Evolutionary conservation across 2,113 vertebrate species (phyloP).

Genomic region (Xenopus laevis): DNA sequence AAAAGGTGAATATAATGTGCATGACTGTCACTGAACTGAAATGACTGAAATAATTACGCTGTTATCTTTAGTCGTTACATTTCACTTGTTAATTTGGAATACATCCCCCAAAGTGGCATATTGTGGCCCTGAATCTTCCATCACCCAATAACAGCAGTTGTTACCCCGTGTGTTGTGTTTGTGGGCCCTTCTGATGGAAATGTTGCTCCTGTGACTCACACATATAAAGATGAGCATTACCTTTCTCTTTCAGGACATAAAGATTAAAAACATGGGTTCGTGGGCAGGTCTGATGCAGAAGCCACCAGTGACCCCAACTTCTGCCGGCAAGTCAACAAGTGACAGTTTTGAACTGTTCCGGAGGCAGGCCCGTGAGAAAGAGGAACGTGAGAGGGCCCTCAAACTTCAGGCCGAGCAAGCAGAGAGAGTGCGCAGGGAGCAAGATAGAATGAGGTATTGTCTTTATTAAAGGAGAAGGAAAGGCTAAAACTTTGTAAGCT

Average conservation of each 20-base stretch:
- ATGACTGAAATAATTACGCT: no score
- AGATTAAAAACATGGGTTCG: slow-evolving; percentile 93
- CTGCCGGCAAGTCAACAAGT: slow-evolving; percentile 87
- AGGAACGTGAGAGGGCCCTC: slow-evolving; percentile 89
- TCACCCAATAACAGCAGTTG: no score
- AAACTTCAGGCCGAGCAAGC: slow-evolving; percentile 90
- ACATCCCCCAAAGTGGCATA: no score
- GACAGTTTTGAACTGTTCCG: slow-evolving; percentile 96
- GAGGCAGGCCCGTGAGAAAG: slow-evolving; percentile 86
- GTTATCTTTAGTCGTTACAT: no score
- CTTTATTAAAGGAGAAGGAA: no score
- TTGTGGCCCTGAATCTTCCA: no score
- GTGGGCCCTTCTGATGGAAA: no score
- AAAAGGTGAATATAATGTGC: slow-evolving; percentile 69
- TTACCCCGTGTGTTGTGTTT: no score
- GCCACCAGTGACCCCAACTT: slow-evolving; percentile 78
- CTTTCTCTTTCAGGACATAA: slow-evolving; percentile 73
- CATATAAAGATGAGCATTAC: neutral
- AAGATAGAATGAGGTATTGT: slow-evolving; percentile 83
- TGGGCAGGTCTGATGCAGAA: slow-evolving; percentile 94
- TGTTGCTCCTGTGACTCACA: no score
- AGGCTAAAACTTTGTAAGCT: no score
- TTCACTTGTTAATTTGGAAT: no score
- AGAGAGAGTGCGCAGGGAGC: slow-evolving; percentile 80
- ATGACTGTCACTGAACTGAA: neutral